Evolutionary conservation across 2,797 vertebrate genomes (phyloP), one percentile per base, ranked within the genome.

Genomic region (Lycodopsis pacificus): DNA sequence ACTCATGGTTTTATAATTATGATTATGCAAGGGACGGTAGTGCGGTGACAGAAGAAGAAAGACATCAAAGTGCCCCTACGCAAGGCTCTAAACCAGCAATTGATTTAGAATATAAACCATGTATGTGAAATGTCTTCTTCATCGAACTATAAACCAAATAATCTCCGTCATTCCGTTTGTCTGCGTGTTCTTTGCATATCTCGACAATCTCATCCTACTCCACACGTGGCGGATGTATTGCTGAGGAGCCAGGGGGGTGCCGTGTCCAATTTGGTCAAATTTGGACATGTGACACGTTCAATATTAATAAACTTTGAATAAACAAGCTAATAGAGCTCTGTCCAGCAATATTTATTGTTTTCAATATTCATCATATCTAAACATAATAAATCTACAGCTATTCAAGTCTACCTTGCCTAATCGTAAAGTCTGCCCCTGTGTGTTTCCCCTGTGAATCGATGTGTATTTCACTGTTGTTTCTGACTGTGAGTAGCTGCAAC

Each of bases 1-100:
- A 83, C 51, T 86, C 32, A 40, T 44, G 65, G 7, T 72, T 83
- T 81, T 62, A 62, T 73, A 61, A 70, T 81, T 36, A 44, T 65
- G 36, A 66, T 76, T 66, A 59, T 62, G 22, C 13, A 76, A n/a
- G 3, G 4, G 30, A 65, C 63, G 19, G 19, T 67, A 51, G n/a
- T 69, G 20, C 30, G 1, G 36, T 27, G 48, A 38, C 13, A 61
- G 19, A 44, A 58, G 49, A 54, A 73, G 17, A 54, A 4, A 7
- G 17, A 48, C 5, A 36, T 71, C n/a, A 48, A 44, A 32, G 17
- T 27, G 30, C 14, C 40, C 17, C 3, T 40, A 5, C 27, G 59
- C 36, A 65, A 54, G 46, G 17, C 40, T 34, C 4, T n/a, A 32
- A 62, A 42, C 14, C 25, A 51, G 22, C 17, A 22, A 13, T 48